Conservation (phyloP, 1,140 invertebrate species). For the Lepidotrigona ventralis region DNA sequence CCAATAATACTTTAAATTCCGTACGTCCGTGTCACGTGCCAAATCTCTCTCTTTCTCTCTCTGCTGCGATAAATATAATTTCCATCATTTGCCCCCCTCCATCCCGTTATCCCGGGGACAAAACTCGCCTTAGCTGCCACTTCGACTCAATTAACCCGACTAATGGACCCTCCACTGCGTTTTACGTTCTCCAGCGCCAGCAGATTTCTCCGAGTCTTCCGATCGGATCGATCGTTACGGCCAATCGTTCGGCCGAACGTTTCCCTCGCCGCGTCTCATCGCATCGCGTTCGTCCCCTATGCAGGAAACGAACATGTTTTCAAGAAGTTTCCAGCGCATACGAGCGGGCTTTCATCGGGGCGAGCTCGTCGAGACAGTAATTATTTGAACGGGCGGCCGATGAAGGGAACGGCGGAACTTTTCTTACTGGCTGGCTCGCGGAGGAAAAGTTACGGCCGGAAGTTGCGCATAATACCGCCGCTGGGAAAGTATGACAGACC, state of each 20-base stretch:
- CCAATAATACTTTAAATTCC: neutral
- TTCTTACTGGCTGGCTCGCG: constrained; percentile 12
- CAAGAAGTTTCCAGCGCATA: constrained; percentile 29
- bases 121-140: neutral
- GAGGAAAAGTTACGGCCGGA: constrained; percentile 50
- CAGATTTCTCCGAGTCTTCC: too few species aligned
- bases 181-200: neutral
- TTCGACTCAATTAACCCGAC: neutral
- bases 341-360: constrained; percentile 8
- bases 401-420: constrained; percentile 48
- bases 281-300: neutral
- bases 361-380: constrained; percentile 47
- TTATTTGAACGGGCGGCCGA: constrained; percentile 52
- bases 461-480: constrained; percentile 55
- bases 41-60: too few species aligned
- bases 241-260: neutral
- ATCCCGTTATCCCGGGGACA: neutral
- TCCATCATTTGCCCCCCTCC: neutral
- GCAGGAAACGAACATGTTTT: constrained; percentile 38
- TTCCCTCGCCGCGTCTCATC: neutral
- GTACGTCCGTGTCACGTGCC: neutral
- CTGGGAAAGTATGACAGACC: too few species aligned
- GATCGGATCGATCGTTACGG: neutral
- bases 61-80: neutral
- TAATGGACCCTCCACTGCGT: neutral